phyloP scores from a whole-genome alignment of 2,113 vertebrate genomes.

The Pelusios castaneus region DNA sequence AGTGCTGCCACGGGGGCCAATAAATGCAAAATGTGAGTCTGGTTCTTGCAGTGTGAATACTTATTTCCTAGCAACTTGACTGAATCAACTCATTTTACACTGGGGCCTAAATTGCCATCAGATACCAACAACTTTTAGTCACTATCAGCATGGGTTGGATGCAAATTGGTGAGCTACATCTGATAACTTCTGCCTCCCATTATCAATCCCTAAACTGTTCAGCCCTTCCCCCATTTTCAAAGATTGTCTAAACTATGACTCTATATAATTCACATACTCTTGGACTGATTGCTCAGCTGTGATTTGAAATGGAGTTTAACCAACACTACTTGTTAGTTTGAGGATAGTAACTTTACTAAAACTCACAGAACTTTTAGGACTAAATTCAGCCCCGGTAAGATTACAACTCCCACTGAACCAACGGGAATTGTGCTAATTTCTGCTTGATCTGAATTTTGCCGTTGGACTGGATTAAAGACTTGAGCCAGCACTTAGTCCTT shows the following conservation, averaged over 20 bases:
- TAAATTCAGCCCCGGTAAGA: neutral
- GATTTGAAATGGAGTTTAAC: neutral
- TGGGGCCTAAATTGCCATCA: constrained; percentile 57
- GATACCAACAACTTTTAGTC: constrained; percentile 53
- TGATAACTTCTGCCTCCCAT: constrained; percentile 31
- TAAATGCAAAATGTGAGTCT: constrained; percentile 65
- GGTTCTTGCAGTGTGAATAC: constrained; percentile 56
- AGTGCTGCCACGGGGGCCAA: constrained; percentile 43
- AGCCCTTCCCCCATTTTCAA: neutral
- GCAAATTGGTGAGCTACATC: constrained; percentile 31
- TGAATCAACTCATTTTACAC: constrained; percentile 61
- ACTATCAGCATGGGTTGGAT: constrained; percentile 35
- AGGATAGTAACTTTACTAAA: neutral
- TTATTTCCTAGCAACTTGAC: constrained; percentile 56
- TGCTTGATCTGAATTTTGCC: neutral
- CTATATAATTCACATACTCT: neutral
- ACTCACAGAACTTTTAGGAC: neutral
- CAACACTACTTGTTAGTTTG: neutral
- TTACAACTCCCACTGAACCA: neutral
- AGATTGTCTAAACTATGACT: neutral
- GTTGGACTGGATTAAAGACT: neutral
- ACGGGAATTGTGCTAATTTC: neutral
- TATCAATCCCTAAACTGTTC: neutral
- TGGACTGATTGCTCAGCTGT: neutral
- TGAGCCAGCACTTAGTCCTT: neutral